These are phyloP conservation scores for Laterallus jamaicensis DNA, from an alignment of 2,113 vertebrate species.

Conservation along the genomic window DNA sequence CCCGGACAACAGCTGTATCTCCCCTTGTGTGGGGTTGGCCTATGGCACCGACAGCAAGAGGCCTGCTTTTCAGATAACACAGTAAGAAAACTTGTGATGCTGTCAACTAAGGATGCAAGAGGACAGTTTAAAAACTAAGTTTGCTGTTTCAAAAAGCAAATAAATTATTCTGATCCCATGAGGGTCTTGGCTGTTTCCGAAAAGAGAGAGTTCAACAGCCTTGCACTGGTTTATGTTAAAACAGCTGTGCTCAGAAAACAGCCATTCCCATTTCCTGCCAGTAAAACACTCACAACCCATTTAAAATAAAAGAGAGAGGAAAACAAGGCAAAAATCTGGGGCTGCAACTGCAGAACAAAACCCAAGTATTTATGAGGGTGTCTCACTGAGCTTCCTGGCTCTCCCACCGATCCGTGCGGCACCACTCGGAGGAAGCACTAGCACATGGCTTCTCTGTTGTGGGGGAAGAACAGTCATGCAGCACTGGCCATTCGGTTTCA, in stretches of 20 bases:
- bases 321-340: not conserved
- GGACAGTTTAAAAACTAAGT: not conserved
- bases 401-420: not conserved
- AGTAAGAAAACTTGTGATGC: not conserved
- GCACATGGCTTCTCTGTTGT: not conserved
- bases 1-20: no score
- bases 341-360: not conserved
- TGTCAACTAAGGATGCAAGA: not conserved
- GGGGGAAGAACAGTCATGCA: not conserved
- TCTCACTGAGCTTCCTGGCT: not conserved
- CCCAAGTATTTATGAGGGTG: not conserved
- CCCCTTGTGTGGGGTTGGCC: no score
- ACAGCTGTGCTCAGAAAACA: slow-evolving; percentile 14
- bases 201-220: not conserved
- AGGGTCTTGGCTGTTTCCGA: not conserved
- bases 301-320: not conserved
- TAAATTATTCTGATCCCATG: not conserved
- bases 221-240: not conserved
- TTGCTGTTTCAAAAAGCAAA: not conserved
- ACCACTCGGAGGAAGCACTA: not conserved
- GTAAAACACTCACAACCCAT: not conserved
- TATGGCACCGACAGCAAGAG: no score
- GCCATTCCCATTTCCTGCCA: slow-evolving; percentile 19
- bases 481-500: not conserved
- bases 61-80: not conserved